Evolutionary conservation across 1,140 invertebrate species (phyloP).

Genomic region (Holcopasites calliopsidis): DNA sequence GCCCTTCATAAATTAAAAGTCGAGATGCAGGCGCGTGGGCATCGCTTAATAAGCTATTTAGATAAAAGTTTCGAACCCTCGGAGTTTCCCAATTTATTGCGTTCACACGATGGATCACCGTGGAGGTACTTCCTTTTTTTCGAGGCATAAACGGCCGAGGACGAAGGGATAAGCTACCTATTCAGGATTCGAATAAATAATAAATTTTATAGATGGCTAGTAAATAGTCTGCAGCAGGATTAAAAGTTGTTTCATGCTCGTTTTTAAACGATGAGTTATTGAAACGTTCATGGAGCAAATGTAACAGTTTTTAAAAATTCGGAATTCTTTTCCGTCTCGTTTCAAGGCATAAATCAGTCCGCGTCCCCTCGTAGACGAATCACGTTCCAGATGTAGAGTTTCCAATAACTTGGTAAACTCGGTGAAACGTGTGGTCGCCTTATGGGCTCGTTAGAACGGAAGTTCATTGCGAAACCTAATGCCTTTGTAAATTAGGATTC

Average conservation of each 20-base stretch:
- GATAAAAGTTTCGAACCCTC: constrained; percentile 39
- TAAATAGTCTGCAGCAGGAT: too few relatives aligned
- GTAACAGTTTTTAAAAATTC: background rate
- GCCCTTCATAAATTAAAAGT: constrained; percentile 63
- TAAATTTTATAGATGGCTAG: too few relatives aligned
- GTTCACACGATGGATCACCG: background rate
- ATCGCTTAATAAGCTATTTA: constrained; percentile 65
- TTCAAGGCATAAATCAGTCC: constrained; percentile 36
- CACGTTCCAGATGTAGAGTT: constrained; percentile 57
- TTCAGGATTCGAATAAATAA: background rate
- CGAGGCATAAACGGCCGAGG: background rate
- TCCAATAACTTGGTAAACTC: constrained; percentile 55
- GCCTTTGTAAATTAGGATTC: constrained; percentile 62
- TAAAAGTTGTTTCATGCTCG: background rate
- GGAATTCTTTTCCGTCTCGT: constrained; percentile 16
- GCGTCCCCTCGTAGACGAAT: constrained; percentile 28
- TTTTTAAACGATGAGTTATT: background rate
- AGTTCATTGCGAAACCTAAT: constrained; percentile 58
- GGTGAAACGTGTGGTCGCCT: constrained; percentile 51
- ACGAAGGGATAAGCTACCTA: background rate
- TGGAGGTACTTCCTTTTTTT: background rate
- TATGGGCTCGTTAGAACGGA: constrained; percentile 59
- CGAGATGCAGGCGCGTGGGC: constrained; percentile 57
- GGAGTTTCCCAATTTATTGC: constrained; percentile 58
- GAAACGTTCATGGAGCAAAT: background rate